Evolutionary conservation across 2,797 vertebrate genomes (phyloP).

Genomic region (Lutra lutra): DNA sequence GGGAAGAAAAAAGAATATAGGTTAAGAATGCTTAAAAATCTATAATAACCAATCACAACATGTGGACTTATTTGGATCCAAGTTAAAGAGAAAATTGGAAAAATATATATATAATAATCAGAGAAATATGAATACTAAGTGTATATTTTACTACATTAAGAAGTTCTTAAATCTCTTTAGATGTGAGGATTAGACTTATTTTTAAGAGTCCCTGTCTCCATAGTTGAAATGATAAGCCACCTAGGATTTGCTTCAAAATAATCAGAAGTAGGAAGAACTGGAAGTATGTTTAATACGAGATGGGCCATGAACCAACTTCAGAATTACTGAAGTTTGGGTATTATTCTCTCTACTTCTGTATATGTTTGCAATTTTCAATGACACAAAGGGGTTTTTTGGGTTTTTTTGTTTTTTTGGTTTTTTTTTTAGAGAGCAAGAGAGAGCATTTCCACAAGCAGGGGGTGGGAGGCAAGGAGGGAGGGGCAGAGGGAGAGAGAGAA

Average conservation of each 20-base stretch:
- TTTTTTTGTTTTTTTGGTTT: neutral
- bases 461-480: neutral
- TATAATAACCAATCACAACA: neutral
- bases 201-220: neutral
- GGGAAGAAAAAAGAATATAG: neutral
- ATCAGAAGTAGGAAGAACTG: neutral
- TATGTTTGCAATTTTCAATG: neutral
- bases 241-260: constrained; percentile 25
- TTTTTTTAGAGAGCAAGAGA: neutral
- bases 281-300: neutral
- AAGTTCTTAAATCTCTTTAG: neutral
- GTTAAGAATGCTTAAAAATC: neutral
- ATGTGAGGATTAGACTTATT: neutral
- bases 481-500: neutral
- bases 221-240: neutral
- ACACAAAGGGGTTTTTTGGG: neutral
- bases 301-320: neutral
- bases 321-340: neutral
- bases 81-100: neutral
- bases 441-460: neutral
- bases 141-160: neutral
- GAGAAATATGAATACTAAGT: neutral
- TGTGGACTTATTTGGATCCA: neutral
- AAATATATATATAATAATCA: neutral
- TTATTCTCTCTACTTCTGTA: neutral